phyloP scores from a whole-genome alignment of 1,140 invertebrate species.

The Archegozetes longisetosus region DNA sequence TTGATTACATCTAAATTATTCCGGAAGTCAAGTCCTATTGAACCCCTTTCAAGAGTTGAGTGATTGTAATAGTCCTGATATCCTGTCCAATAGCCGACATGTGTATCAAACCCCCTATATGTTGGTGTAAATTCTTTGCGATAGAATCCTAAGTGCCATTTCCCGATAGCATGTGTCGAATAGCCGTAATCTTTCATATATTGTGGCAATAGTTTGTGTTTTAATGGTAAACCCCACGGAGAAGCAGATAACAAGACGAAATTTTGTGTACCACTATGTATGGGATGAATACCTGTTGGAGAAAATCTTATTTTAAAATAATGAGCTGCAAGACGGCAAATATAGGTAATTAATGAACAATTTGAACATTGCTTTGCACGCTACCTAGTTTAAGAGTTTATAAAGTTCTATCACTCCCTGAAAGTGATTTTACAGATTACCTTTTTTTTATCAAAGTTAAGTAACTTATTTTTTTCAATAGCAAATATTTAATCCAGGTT shows the following conservation, averaged over 20 bases:
- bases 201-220: constrained; percentile 53
- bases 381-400: no score
- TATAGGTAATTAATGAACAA: no score
- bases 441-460: no score
- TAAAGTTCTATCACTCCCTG: no score
- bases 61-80: constrained; percentile 28
- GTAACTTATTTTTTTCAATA: no score
- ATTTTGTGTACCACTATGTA: constrained; percentile 62
- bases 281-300: constrained; percentile 71
- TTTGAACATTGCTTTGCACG: no score
- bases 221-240: constrained; percentile 51
- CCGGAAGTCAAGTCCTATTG: constrained; percentile 46
- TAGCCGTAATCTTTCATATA: constrained; percentile 39
- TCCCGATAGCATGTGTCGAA: constrained; percentile 27
- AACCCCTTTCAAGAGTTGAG: constrained; percentile 2
- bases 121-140: constrained; percentile 27
- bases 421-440: no score
- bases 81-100: constrained; percentile 25
- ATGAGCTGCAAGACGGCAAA: no score
- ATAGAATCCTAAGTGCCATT: constrained; percentile 32
- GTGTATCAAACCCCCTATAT: constrained; percentile 29
- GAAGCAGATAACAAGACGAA: constrained; percentile 51
- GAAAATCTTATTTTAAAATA: no score
- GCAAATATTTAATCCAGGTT: no score
- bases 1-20: constrained; percentile 46